These are phyloP conservation scores for Biston betularia DNA, from an alignment of 2,888 invertebrate genomes.

Conservation along the genomic window DNA sequence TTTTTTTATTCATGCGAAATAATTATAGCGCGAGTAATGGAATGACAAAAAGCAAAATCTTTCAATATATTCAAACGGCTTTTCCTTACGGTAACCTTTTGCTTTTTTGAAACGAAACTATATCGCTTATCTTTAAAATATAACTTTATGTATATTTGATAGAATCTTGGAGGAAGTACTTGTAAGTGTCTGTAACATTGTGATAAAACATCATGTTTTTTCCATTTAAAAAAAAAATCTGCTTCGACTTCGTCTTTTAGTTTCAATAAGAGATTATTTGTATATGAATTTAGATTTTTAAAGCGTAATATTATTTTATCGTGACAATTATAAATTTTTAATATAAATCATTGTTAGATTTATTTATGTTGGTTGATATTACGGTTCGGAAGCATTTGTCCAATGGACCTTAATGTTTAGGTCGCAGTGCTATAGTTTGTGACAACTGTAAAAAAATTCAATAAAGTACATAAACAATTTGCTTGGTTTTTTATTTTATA, in stretches of 20 bases:
- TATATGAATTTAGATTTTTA: constrained; percentile 81
- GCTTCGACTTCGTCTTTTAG: constrained; percentile 76
- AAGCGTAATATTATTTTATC: constrained; percentile 75
- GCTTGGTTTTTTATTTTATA: constrained; percentile 54
- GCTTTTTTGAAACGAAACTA: constrained; percentile 76
- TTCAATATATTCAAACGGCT: constrained; percentile 27
- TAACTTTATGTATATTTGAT: constrained; percentile 84
- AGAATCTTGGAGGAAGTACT: constrained; percentile 74
- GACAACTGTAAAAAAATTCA: constrained; percentile 72
- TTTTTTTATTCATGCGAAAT: background rate
- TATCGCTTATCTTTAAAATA: constrained; percentile 73
- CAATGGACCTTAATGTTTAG: constrained; percentile 78
- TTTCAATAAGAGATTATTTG: constrained; percentile 83
- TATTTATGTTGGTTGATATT: constrained; percentile 75
- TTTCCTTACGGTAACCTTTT: constrained; percentile 63
- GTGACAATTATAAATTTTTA: constrained; percentile 73
- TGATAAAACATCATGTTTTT: constrained; percentile 83
- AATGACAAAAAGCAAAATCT: background rate
- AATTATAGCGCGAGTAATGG: too few species aligned
- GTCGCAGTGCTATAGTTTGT: constrained; percentile 85
- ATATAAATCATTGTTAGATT: constrained; percentile 72
- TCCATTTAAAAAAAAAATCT: constrained; percentile 74
- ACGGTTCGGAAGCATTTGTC: constrained; percentile 79
- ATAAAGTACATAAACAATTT: constrained; percentile 79
- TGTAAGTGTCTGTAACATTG: constrained; percentile 81